Percentiles rank a stretch among this genome's conserved stretches.
Conservation (phyloP, 2,888 invertebrate species). For the Drosophila nr. fundita region DNA sequence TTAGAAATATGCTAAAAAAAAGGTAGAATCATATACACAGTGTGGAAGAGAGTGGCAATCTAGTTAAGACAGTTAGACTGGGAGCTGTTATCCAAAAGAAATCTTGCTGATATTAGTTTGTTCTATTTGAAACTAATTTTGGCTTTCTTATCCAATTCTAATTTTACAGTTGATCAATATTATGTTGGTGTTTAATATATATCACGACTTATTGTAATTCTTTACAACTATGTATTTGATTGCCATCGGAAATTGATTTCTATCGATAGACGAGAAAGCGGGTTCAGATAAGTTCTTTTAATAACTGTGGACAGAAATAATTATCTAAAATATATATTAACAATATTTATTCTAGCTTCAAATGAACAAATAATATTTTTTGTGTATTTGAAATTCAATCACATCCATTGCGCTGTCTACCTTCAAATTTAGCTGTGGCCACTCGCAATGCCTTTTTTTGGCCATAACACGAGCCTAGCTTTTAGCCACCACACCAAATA, state of each 20-base stretch:
- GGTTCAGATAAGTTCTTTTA: not conserved
- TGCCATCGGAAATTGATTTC: too few relatives aligned
- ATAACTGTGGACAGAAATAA: not conserved
- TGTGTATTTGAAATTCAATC: not conserved
- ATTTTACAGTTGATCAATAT: not conserved
- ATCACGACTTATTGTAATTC: not conserved
- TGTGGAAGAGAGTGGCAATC: not conserved
- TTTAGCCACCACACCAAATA: not conserved
- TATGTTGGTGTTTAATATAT: not conserved
- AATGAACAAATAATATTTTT: not conserved
- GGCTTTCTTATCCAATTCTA: not conserved
- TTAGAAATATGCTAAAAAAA: not conserved
- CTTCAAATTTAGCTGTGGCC: conserved; percentile 20
- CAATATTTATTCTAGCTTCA: not conserved
- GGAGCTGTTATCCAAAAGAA: not conserved
- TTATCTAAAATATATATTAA: not conserved
- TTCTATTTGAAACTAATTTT: too few relatives aligned
- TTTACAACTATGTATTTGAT: not conserved
- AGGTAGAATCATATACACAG: too few relatives aligned
- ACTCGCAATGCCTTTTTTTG: conserved; percentile 21
- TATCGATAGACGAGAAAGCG: not conserved
- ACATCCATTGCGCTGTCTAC: conserved; percentile 28
- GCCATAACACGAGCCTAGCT: conserved; percentile 25
- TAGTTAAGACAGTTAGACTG: accelerated
- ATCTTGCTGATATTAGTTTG: not conserved